Conservation (phyloP, 2,888 invertebrate species). For the Tetragnatha montana region DNA sequence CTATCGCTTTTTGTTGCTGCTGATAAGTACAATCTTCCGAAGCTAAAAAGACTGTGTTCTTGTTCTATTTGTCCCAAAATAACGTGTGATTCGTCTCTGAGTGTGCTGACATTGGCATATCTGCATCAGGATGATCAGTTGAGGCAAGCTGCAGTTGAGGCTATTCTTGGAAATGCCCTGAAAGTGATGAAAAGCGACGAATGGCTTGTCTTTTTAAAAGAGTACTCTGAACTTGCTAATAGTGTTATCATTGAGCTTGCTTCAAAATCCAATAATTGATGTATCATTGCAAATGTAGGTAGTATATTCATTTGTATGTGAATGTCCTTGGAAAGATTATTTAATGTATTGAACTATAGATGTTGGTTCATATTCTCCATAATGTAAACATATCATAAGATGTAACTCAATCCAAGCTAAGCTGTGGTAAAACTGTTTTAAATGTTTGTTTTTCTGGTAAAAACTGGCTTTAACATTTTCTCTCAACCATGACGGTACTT, state of each 20-base stretch:
- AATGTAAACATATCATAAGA: no score
- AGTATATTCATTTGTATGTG: no score
- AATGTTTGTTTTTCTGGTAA: no score
- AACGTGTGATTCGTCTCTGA: slow-evolving; percentile 24
- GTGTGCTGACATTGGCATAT: slow-evolving; percentile 43
- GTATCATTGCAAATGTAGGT: no score
- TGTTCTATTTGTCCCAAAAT: slow-evolving; percentile 28
- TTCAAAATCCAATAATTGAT: slow-evolving; percentile 1
- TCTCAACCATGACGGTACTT: no score
- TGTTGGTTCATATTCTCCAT: no score
- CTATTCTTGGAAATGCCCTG: slow-evolving; percentile 47
- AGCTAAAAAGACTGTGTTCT: slow-evolving; percentile 45
- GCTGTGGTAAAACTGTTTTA: no score
- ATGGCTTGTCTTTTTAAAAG: slow-evolving; percentile 57
- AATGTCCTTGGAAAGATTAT: no score
- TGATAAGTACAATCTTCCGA: slow-evolving; percentile 52
- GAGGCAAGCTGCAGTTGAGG: slow-evolving; percentile 44
- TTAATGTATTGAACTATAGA: no score
- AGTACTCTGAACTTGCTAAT: slow-evolving; percentile 55
- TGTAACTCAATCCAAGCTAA: no score
- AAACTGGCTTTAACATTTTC: no score
- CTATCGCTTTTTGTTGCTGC: slow-evolving; percentile 47
- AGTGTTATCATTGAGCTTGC: slow-evolving; percentile 51
- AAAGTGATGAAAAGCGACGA: slow-evolving; percentile 52
- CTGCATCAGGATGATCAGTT: slow-evolving; percentile 47